These are phyloP conservation scores for Pristionchus maxplancki DNA, from an alignment of 2,888 invertebrate genomes.

Conservation along the genomic window DNA sequence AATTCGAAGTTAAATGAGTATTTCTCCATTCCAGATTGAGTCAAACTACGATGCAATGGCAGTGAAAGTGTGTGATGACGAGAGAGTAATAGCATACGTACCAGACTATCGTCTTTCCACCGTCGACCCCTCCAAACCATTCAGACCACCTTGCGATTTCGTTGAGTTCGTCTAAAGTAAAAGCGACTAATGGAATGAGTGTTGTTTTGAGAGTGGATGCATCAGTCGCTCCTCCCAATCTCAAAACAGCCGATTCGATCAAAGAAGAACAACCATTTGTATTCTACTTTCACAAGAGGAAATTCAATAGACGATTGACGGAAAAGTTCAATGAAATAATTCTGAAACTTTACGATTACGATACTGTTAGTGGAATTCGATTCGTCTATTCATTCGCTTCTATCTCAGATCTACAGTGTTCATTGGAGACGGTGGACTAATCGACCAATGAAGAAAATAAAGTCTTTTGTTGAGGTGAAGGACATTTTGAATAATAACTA, in stretches of 20 bases:
- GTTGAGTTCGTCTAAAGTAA: conserved; percentile 40
- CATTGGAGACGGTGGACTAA: conserved; percentile 50
- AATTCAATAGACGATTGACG: conserved; percentile 30
- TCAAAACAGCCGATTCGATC: conserved; percentile 52
- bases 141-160: conserved; percentile 50
- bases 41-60: conserved; percentile 48
- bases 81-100: conserved; percentile 47
- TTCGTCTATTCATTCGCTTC: too few relatives aligned
- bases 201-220: conserved; percentile 44
- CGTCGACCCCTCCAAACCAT: conserved; percentile 13
- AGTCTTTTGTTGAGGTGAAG: conserved; percentile 5
- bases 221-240: conserved; percentile 28
- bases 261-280: conserved; percentile 52
- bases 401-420: conserved; percentile 11
- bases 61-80: conserved; percentile 47
- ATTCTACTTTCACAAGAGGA: conserved; percentile 42
- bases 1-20: too few relatives aligned
- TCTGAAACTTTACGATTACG: conserved; percentile 48
- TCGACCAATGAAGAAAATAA: conserved; percentile 48
- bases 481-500: neutral
- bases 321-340: conserved; percentile 39
- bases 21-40: conserved; percentile 46
- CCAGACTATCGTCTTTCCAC: conserved; percentile 49
- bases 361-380: conserved; percentile 4
- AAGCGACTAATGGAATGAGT: neutral